phyloP scores from a whole-genome alignment of 2,797 vertebrate species.

The Propithecus perrieri region DNA sequence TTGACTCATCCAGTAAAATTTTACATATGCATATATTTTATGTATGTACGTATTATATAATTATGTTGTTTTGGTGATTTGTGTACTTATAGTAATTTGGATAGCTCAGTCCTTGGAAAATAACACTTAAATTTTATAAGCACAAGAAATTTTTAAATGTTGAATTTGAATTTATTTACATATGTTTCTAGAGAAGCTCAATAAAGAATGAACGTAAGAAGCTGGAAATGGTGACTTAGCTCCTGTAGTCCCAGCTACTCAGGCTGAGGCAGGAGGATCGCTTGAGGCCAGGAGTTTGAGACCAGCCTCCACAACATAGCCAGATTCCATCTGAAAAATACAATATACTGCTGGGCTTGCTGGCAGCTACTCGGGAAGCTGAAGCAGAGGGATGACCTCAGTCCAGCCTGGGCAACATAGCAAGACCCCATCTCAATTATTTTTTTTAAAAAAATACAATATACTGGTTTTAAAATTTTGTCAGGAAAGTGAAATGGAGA shows the following conservation, averaged over 20 bases:
- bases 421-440: background rate
- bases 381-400: background rate
- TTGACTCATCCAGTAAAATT: background rate
- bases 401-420: background rate
- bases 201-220: background rate
- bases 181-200: background rate
- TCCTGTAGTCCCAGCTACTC: background rate
- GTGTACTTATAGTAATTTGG: background rate
- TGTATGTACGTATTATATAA: background rate
- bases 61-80: background rate
- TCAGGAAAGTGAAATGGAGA: background rate
- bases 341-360: background rate
- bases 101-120: background rate
- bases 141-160: background rate
- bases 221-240: background rate
- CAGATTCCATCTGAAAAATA: background rate
- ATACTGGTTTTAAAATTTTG: background rate
- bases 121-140: background rate
- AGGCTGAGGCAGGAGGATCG: background rate
- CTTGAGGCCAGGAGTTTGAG: background rate
- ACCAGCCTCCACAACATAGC: background rate
- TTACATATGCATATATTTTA: background rate
- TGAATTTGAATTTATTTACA: slow-evolving; percentile 4
- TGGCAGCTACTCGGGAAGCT: background rate
- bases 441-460: background rate